These are phyloP conservation scores for Sebastiscus albofasciatus DNA, from an alignment of 2,797 vertebrate genomes.

Conservation along the genomic window DNA sequence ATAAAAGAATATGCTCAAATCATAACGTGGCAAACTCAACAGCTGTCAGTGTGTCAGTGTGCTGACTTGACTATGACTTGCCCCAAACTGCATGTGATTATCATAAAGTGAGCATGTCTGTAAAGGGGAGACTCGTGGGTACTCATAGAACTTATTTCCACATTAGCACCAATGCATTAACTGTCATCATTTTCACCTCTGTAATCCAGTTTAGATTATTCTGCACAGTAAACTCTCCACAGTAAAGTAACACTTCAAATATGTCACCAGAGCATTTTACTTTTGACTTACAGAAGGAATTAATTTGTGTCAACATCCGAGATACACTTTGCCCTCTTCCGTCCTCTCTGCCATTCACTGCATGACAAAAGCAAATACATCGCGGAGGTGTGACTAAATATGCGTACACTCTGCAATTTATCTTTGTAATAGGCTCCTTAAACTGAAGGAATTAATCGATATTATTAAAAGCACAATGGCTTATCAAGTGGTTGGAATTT, in stretches of 20 bases:
- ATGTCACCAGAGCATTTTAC: neutral
- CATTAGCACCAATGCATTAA: neutral
- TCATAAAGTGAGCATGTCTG: no score
- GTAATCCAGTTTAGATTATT: neutral
- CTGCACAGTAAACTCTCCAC: neutral
- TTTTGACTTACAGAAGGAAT: conserved; percentile 1
- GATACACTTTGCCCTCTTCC: neutral
- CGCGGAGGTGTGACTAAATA: conserved; percentile 62
- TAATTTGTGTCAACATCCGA: neutral
- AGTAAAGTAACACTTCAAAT: neutral
- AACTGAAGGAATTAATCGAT: conserved; percentile 62
- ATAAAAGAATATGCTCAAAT: no score
- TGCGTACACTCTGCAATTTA: conserved; percentile 53
- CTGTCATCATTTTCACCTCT: neutral
- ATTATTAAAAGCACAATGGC: conserved; percentile 52
- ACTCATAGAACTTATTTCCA: no score
- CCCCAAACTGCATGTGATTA: no score
- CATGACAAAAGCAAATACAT: conserved; percentile 23
- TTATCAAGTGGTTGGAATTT: conserved; percentile 54
- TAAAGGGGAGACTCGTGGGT: no score
- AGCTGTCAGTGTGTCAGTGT: no score
- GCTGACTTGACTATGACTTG: no score
- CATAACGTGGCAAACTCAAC: no score
- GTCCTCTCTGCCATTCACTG: neutral
- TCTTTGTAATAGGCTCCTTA: conserved; percentile 61